Evolutionary conservation across 1,140 invertebrate genomes (phyloP).

Genomic region (Sitophilus oryzae): DNA sequence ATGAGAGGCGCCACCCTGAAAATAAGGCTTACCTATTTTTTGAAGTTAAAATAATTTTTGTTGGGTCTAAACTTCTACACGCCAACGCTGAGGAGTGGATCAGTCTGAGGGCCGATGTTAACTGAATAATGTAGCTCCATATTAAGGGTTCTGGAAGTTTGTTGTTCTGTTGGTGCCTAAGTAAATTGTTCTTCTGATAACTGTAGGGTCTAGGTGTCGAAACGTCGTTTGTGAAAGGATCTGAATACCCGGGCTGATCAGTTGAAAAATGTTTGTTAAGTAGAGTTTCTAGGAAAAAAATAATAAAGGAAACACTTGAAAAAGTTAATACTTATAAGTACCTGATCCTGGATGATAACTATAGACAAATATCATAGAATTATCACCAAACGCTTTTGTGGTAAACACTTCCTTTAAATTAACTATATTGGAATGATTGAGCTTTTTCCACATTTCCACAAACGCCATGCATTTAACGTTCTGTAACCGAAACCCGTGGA

Average conservation of each 20-base stretch:
- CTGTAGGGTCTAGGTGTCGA: slow-evolving; percentile 75
- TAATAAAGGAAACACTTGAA: too few relatives aligned
- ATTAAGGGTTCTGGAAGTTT: slow-evolving; percentile 85
- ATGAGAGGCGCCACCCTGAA: too few relatives aligned
- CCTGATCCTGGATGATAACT: slow-evolving; percentile 80
- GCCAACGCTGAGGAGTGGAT: slow-evolving; percentile 71
- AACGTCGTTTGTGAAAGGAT: slow-evolving; percentile 78
- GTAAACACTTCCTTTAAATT: slow-evolving; percentile 89
- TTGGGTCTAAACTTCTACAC: slow-evolving; percentile 73
- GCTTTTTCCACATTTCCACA: slow-evolving; percentile 89
- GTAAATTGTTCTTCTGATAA: slow-evolving; percentile 74
- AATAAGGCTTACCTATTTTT: slow-evolving; percentile 48
- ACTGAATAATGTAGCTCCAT: slow-evolving; percentile 94
- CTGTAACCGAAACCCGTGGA: slow-evolving; percentile 78
- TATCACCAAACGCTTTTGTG: slow-evolving; percentile 92
- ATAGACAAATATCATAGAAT: slow-evolving; percentile 94
- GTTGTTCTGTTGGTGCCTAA: slow-evolving; percentile 61
- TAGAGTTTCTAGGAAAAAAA: slow-evolving; percentile 76
- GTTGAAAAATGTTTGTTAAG: slow-evolving; percentile 78
- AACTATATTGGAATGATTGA: slow-evolving; percentile 90
- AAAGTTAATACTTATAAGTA: too few relatives aligned
- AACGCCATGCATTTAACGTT: slow-evolving; percentile 79
- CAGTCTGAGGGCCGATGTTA: slow-evolving; percentile 86
- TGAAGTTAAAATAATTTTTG: slow-evolving; percentile 80
- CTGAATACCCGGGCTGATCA: slow-evolving; percentile 66